Conservation (phyloP, 2,888 invertebrate genomes). For the Pharmacophagus antenor region DNA sequence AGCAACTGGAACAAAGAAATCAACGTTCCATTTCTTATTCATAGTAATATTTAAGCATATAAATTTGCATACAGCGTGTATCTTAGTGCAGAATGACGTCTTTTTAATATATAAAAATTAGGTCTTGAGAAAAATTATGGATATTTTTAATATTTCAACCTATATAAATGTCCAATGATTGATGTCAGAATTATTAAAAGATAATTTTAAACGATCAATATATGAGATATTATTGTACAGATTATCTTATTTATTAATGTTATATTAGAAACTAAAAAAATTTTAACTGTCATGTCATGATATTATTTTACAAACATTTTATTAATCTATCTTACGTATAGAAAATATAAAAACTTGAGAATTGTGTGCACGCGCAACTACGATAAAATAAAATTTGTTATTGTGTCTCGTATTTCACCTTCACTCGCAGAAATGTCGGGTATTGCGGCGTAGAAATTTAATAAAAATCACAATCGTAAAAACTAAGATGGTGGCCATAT, state of each 20-base stretch:
- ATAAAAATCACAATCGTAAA: constrained; percentile 81
- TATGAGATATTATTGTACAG: too few relatives aligned
- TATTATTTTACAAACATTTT: not conserved
- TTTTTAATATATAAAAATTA: not conserved
- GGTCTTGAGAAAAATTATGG: not conserved
- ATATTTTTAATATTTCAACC: too few relatives aligned
- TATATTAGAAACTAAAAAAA: too few relatives aligned
- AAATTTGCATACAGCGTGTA: not conserved
- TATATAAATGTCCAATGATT: too few relatives aligned
- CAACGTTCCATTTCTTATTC: constrained; percentile 27
- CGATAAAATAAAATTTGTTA: constrained; percentile 74
- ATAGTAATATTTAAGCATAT: not conserved
- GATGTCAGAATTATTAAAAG: too few relatives aligned
- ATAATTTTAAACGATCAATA: too few relatives aligned
- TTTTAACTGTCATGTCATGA: too few relatives aligned
- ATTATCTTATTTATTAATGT: too few relatives aligned
- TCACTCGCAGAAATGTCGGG: constrained; percentile 61
- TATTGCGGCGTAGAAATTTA: constrained; percentile 60
- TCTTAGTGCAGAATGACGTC: too few relatives aligned
- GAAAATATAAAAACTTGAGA: constrained; percentile 53
- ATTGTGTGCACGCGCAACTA: constrained; percentile 55
- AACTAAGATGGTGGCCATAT: constrained; percentile 74
- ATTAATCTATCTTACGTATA: constrained; percentile 29
- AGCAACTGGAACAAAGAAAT: constrained; percentile 26
- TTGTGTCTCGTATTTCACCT: constrained; percentile 76